phyloP scores from a whole-genome alignment of 2,113 vertebrate species.

The Tenrec ecaudatus region DNA sequence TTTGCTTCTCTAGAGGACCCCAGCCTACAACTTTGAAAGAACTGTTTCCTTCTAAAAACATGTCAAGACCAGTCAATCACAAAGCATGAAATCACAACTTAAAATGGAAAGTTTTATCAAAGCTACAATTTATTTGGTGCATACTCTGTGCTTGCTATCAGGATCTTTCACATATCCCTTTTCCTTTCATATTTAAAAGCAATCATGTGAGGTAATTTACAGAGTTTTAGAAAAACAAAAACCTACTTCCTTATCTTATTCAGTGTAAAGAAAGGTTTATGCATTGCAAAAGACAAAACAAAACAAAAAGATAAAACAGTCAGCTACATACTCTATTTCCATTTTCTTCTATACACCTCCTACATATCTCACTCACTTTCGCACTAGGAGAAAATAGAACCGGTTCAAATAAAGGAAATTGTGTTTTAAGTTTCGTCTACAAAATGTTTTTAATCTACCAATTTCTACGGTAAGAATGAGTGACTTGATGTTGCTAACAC shows the following conservation, averaged over 20 bases:
- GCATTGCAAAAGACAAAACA: constrained; percentile 52
- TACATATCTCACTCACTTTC: constrained; percentile 9
- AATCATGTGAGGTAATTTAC: constrained; percentile 65
- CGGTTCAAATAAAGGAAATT: constrained; percentile 43
- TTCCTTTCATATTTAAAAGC: constrained; percentile 56
- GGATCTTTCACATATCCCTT: constrained; percentile 53
- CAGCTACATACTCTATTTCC: constrained; percentile 33
- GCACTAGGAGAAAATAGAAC: constrained; percentile 29
- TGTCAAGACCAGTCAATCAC: constrained; percentile 64
- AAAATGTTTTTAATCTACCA: constrained; percentile 11
- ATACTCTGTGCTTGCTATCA: constrained; percentile 47
- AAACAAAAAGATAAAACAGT: not conserved
- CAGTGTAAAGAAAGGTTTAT: constrained; percentile 27
- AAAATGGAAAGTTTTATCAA: constrained; percentile 62
- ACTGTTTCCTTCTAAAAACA: constrained; percentile 57
- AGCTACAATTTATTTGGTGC: constrained; percentile 73
- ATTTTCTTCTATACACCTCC: constrained; percentile 35
- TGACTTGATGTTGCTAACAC: not conserved
- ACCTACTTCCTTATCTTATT: constrained; percentile 53
- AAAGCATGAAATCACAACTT: constrained; percentile 72
- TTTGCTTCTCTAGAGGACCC: too few relatives aligned
- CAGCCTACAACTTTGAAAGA: too few relatives aligned
- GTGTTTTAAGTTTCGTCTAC: constrained; percentile 1
- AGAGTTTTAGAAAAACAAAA: constrained; percentile 46
- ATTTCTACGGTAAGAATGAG: constrained; percentile 39